A percentile compares a stretch with the other conserved stretches of the same genome.
phyloP scores from a whole-genome alignment of 2,888 invertebrate species.

The Athetis lepigone region DNA sequence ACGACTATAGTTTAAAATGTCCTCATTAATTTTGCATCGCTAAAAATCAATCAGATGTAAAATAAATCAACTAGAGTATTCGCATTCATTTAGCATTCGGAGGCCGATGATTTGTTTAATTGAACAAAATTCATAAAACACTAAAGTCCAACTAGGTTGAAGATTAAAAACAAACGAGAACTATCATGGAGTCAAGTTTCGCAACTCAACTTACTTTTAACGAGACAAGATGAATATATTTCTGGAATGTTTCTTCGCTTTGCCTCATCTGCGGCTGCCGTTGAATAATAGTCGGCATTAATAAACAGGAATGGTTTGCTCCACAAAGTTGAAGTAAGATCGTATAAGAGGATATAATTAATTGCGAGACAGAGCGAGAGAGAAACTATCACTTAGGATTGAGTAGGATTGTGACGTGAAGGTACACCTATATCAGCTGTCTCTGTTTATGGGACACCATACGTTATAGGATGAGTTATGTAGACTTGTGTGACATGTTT shows the following conservation, averaged over 20 bases:
- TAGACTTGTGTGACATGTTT: slow-evolving; percentile 39
- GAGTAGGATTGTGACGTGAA: slow-evolving; percentile 67
- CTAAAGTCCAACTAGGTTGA: slow-evolving; percentile 50
- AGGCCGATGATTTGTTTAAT: background rate
- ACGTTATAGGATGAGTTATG: slow-evolving; percentile 53
- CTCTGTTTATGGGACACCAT: slow-evolving; percentile 36
- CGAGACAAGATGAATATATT: slow-evolving; percentile 81
- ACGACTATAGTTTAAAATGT: background rate
- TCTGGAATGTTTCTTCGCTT: slow-evolving; percentile 78
- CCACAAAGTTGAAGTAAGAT: slow-evolving; percentile 77
- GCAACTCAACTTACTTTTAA: slow-evolving; percentile 81
- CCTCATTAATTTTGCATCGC: background rate
- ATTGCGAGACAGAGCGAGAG: slow-evolving; percentile 77
- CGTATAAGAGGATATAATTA: slow-evolving; percentile 83
- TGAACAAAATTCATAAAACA: slow-evolving; percentile 6
- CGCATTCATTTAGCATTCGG: background rate
- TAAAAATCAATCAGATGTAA: slow-evolving; percentile 9
- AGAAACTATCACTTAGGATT: slow-evolving; percentile 81
- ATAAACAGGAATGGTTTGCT: slow-evolving; percentile 84
- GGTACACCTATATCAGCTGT: slow-evolving; percentile 54
- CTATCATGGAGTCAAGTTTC: slow-evolving; percentile 79
- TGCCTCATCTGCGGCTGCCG: slow-evolving; percentile 85
- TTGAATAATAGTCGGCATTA: slow-evolving; percentile 87
- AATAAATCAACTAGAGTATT: slow-evolving; percentile 2
- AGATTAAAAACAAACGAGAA: slow-evolving; percentile 70